Conservation (phyloP, 1,140 invertebrate genomes). For the Temnothorax nylanderi region DNA sequence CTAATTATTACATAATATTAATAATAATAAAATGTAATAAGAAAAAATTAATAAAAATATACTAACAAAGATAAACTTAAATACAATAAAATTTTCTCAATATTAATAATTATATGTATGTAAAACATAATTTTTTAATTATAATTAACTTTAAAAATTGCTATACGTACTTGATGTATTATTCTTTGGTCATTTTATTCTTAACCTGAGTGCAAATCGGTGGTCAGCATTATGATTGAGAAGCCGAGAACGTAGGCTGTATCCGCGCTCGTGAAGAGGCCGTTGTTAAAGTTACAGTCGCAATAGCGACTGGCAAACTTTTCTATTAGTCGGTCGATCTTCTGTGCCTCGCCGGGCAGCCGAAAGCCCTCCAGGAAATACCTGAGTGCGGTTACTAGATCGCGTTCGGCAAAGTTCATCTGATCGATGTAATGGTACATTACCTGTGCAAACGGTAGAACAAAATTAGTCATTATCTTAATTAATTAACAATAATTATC, state of each 20-base stretch:
- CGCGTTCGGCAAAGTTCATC: conserved; percentile 97
- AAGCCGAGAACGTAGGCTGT: conserved; percentile 99
- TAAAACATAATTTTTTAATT: background rate
- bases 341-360: conserved; percentile 99
- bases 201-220: conserved; percentile 99
- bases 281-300: conserved; percentile 98
- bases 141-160: conserved; percentile 7
- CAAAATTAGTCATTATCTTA: background rate
- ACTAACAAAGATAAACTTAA: background rate
- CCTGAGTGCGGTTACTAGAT: conserved; percentile 97
- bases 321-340: conserved; percentile 99
- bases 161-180: conserved; percentile 91
- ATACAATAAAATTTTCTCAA: background rate
- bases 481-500: background rate
- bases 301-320: conserved; percentile 99
- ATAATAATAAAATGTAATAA: no score
- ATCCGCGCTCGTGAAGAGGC: conserved; percentile 98
- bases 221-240: conserved; percentile 99
- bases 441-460: conserved; percentile 87
- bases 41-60: no score
- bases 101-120: background rate
- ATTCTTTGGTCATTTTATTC: conserved; percentile 99
- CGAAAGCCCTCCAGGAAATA: conserved; percentile 98
- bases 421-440: conserved; percentile 99
- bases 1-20: no score